These are phyloP conservation scores for Danio aesculapii DNA, from an alignment of 2,797 vertebrate genomes.

Conservation along the genomic window DNA sequence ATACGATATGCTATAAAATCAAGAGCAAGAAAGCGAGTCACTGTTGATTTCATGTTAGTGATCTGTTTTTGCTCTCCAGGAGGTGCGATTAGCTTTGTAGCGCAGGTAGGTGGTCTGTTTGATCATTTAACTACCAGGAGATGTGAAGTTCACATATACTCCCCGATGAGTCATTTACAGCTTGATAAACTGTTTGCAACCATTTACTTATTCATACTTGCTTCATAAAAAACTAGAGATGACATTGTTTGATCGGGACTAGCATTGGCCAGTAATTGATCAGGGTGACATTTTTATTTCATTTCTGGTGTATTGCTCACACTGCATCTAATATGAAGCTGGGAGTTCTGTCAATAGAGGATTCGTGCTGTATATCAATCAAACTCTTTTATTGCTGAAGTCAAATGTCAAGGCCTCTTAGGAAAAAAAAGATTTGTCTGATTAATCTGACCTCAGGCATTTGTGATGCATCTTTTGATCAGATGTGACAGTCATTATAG, in stretches of 20 bases:
- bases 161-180: background rate
- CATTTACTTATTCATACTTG: conserved; percentile 7
- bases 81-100: background rate
- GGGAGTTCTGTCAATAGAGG: background rate
- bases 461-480: conserved; percentile 7
- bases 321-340: background rate
- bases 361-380: background rate
- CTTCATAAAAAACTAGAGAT: background rate
- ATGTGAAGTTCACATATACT: conserved; percentile 51
- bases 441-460: conserved; percentile 10
- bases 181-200: background rate
- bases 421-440: background rate
- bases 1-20: background rate
- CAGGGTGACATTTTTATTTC: background rate
- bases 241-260: background rate
- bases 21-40: background rate
- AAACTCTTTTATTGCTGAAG: background rate
- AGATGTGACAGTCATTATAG: background rate
- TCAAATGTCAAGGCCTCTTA: conserved; percentile 6
- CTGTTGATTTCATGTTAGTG: background rate
- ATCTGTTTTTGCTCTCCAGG: background rate
- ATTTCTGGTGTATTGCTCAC: background rate
- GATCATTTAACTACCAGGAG: conserved; percentile 3
- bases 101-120: background rate
- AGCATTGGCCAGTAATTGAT: background rate